These are phyloP conservation scores for Sebastes hopkinsi DNA, from an alignment of 2,797 vertebrate genomes.

Conservation along the genomic window DNA sequence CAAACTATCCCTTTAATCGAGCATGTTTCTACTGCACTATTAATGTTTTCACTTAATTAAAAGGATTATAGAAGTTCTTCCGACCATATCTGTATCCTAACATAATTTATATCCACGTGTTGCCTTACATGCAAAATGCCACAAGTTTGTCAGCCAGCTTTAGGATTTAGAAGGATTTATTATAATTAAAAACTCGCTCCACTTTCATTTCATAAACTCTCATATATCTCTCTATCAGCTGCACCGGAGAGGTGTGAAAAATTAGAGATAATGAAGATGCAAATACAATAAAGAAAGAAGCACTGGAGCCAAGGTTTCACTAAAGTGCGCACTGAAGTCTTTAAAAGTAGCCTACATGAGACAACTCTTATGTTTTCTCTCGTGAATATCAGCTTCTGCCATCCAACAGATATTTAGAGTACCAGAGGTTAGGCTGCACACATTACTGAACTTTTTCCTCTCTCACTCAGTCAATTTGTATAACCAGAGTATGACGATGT, in stretches of 20 bases:
- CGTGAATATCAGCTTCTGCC: neutral
- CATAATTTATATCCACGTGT: neutral
- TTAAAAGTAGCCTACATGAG: neutral
- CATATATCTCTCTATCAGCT: conserved; percentile 33
- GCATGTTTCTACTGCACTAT: neutral
- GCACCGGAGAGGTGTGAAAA: conserved; percentile 18
- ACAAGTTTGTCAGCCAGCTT: conserved; percentile 29
- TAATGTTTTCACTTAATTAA: neutral
- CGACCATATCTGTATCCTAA: neutral
- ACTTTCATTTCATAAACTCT: conserved; percentile 15
- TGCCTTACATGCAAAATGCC: conserved; percentile 27
- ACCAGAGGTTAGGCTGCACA: neutral
- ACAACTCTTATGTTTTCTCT: neutral
- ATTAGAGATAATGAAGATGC: conserved; percentile 23
- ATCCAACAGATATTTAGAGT: neutral
- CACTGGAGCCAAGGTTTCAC: neutral
- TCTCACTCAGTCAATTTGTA: neutral
- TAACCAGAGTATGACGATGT: neutral
- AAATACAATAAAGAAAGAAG: neutral
- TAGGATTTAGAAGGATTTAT: conserved; percentile 21
- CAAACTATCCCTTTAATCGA: neutral
- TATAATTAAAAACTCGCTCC: conserved; percentile 14
- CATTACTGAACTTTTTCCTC: neutral
- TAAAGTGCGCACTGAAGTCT: too few relatives aligned
- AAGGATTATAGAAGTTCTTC: neutral